A percentile compares a stretch with the other conserved stretches of the same genome.
Conservation (phyloP, 2,888 invertebrate species). For the Drosophila engyochracea region DNA sequence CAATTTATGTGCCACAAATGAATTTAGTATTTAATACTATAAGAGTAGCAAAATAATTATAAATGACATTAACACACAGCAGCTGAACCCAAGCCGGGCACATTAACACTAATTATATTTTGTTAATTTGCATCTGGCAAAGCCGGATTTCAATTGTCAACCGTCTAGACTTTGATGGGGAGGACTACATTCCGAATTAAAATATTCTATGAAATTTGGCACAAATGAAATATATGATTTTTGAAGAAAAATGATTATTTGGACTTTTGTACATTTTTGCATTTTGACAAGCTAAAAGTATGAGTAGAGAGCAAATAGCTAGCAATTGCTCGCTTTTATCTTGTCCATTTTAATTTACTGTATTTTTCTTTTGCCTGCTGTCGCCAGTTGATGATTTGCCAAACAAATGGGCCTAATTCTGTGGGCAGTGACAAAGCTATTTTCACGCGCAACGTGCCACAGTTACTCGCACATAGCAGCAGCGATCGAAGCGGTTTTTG, state of each 20-base stretch:
- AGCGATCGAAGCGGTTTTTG: constrained; percentile 13
- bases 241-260: neutral
- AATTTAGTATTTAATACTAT: constrained; percentile 15
- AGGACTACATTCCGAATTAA: neutral
- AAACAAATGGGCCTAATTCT: constrained; percentile 40
- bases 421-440: constrained; percentile 50
- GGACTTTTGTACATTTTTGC: too few relatives aligned
- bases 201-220: neutral
- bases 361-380: constrained; percentile 22
- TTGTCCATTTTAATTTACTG: constrained; percentile 10
- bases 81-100: constrained; percentile 3
- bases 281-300: too few relatives aligned
- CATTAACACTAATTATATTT: constrained; percentile 52
- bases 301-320: neutral
- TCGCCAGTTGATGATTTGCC: neutral
- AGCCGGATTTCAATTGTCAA: constrained; percentile 13
- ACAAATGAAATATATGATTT: neutral
- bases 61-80: constrained; percentile 1
- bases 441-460: constrained; percentile 72
- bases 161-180: neutral
- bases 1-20: constrained; percentile 3
- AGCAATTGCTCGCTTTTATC: neutral
- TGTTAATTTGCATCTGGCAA: constrained; percentile 53
- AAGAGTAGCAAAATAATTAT: constrained; percentile 5
- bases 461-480: constrained; percentile 50